A percentile compares a stretch with the other conserved stretches of the same genome.
These are phyloP conservation scores for Dynastes tityus DNA, from an alignment of 2,888 invertebrate genomes.

Conservation along the genomic window DNA sequence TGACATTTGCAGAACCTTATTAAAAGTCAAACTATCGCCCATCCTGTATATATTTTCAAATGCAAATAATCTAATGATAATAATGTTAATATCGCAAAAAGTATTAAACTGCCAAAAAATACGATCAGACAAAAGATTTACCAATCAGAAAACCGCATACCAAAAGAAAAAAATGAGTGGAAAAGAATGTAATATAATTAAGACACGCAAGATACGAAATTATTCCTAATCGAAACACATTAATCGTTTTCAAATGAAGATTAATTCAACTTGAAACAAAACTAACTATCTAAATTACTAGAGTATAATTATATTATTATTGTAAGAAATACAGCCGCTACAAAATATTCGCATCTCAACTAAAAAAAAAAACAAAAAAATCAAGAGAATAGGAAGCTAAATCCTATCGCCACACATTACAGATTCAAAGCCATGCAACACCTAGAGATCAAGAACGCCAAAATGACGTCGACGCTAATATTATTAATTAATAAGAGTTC, in stretches of 20 bases:
- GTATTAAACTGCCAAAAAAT: slow-evolving; percentile 1
- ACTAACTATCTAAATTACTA: neutral
- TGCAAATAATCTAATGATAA: slow-evolving; percentile 3
- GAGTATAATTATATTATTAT: neutral
- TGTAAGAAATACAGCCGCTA: slow-evolving; percentile 16
- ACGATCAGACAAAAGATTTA: neutral
- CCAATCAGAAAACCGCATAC: slow-evolving; percentile 12
- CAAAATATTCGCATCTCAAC: slow-evolving; percentile 6
- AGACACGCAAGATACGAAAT: neutral
- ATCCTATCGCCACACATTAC: slow-evolving; percentile 14
- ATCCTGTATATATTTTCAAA: neutral
- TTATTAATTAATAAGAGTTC: neutral
- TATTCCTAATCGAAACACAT: too few relatives aligned
- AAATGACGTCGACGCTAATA: neutral
- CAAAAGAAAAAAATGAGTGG: neutral
- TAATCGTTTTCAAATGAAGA: neutral
- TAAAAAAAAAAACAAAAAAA: slow-evolving; percentile 19
- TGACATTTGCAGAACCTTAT: too few relatives aligned
- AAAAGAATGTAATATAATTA: neutral
- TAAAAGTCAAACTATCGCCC: neutral
- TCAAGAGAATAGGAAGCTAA: slow-evolving; percentile 19
- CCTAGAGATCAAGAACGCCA: neutral
- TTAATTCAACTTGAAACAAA: slow-evolving; percentile 1
- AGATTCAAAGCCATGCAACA: slow-evolving; percentile 24
- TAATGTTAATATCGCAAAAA: slow-evolving; percentile 16